Evolutionary conservation across 2,797 vertebrate genomes (phyloP).

Genomic region (Pogoniulus pusillus): DNA sequence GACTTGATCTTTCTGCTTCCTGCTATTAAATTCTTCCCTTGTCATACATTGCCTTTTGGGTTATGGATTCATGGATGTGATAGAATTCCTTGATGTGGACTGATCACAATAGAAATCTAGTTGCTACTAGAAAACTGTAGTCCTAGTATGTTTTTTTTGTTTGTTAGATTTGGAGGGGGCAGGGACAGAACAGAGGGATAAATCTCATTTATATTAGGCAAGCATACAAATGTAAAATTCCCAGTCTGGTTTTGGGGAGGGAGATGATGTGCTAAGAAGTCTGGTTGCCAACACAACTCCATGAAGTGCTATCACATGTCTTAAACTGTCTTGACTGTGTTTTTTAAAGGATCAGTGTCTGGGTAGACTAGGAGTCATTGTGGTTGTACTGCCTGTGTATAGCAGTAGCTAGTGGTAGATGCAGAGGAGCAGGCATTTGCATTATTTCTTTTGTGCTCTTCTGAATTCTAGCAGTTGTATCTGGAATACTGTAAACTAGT

Average conservation of each 20-base stretch:
- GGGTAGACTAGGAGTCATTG: background rate
- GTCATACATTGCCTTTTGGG: background rate
- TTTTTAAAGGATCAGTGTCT: background rate
- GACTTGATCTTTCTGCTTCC: background rate
- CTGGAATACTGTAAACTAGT: background rate
- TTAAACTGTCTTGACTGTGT: background rate
- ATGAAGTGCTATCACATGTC: background rate
- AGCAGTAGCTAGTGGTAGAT: background rate
- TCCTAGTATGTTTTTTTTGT: background rate
- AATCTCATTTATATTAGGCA: background rate
- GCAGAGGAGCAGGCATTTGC: background rate
- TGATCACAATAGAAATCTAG: background rate
- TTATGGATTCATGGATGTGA: background rate
- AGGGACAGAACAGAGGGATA: background rate
- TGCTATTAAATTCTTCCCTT: background rate
- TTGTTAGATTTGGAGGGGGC: background rate
- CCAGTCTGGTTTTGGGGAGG: background rate
- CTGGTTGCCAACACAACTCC: background rate
- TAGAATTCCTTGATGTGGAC: background rate
- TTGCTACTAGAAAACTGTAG: background rate
- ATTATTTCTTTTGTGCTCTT: background rate
- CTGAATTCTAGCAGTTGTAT: background rate
- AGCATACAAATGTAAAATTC: background rate
- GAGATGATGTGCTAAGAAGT: background rate
- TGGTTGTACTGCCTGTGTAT: background rate